Base-by-base conservation (phyloP, 2,888 invertebrate genomes). In the Dyspetes luteomarginatus region DNA sequence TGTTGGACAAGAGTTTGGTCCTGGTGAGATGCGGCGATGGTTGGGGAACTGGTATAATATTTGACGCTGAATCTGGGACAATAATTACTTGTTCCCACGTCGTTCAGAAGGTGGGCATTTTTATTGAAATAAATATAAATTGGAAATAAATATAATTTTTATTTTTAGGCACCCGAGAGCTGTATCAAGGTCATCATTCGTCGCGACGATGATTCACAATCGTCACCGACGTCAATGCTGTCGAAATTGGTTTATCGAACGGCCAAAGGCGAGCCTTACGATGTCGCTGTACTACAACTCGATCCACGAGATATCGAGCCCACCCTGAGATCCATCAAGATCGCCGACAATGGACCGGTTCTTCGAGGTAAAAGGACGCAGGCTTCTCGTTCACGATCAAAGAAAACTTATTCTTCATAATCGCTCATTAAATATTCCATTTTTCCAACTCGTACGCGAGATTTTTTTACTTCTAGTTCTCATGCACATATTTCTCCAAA, bases 11-110 rank as follows among this genome's bases (percentile, higher is more conserved):
- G 24, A 92, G 93, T 62, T 92, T 94, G 19, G 92, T 94, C 78
- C 88, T 94, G 81, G 93, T 95, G 22, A 93, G 93, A 0, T 94
- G 94, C 87, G 95, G 94, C 0, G 82, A 88, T 24, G 92, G 93
- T 82, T 95, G 95, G 95, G 95, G 95, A 65, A 94, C 94, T 4
- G 95, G 94, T 43, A 92, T 94, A 72, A 88, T 95, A 48, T 92
- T 94, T 1, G 92, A 92, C 22, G 86, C 87, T 48, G 81, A 85
- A 22, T 87, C 88, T 22, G 95, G 94, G 0, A 93, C 93, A 84
- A 92, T 95, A 64, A 88, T 94, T 83, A 95, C 95, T 0, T 95
- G 94, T 89, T 93, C 95, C 0, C 95, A 95, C 88, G 94, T 95
- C 73, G 93, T 95, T 76, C 74, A 75, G 12, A 89, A 93, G 85